These are phyloP conservation scores for Thaleichthys pacificus DNA, from an alignment of 2,797 vertebrate genomes.

Conservation along the genomic window DNA sequence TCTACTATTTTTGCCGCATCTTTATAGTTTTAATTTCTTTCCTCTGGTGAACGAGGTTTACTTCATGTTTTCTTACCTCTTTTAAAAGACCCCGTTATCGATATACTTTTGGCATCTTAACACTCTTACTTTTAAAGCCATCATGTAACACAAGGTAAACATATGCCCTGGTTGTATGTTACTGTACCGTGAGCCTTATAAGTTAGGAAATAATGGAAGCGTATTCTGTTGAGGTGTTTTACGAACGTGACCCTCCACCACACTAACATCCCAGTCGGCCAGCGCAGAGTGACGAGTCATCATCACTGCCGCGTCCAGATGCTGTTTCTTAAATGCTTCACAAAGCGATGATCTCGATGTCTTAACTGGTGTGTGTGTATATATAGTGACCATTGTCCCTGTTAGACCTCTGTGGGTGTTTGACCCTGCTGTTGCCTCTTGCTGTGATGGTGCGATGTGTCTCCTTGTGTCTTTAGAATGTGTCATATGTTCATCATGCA, in stretches of 20 bases:
- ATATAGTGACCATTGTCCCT: conserved; percentile 47
- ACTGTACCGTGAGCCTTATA: conserved; percentile 34
- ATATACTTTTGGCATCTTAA: conserved; percentile 4
- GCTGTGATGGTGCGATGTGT: conserved; percentile 39
- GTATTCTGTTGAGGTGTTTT: conserved; percentile 45
- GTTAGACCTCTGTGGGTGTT: conserved; percentile 42
- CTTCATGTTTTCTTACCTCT: neutral
- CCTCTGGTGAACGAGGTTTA: conserved; percentile 22
- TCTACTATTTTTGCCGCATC: conserved; percentile 32
- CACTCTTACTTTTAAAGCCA: conserved; percentile 23
- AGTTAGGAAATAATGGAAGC: conserved; percentile 1
- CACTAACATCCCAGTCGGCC: conserved; percentile 48
- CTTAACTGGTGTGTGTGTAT: conserved; percentile 45
- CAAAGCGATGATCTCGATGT: conserved; percentile 30
- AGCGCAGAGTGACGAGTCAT: conserved; percentile 17
- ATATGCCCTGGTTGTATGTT: conserved; percentile 44
- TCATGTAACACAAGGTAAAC: neutral
- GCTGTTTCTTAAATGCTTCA: neutral
- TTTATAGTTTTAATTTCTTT: conserved; percentile 23
- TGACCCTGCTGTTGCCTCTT: conserved; percentile 37
- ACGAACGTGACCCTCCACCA: conserved; percentile 43
- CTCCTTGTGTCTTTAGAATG: conserved; percentile 34
- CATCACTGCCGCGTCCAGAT: neutral
- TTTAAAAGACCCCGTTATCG: conserved; percentile 19
- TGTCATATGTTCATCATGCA: conserved; percentile 42